A percentile compares a stretch with the other conserved stretches of the same genome.
These are phyloP conservation scores for Grammomys dolichurus DNA, from an alignment of 2,113 vertebrate species.

Conservation along the genomic window DNA sequence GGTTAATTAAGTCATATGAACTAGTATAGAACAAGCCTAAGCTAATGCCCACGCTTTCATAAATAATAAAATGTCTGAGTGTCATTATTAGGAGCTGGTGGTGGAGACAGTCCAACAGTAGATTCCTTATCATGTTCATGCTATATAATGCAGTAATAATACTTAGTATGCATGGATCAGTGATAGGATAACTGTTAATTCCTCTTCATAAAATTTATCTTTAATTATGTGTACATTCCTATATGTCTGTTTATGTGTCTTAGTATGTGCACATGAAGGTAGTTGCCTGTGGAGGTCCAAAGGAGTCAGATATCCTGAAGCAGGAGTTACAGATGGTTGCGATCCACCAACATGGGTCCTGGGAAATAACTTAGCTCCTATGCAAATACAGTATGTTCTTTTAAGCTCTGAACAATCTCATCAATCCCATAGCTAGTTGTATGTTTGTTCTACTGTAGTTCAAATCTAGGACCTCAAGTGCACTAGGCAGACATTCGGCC, in stretches of 20 bases:
- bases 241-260: not conserved
- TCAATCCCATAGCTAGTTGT: not conserved
- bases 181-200: not conserved
- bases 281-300: not conserved
- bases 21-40: too few relatives aligned
- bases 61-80: too few relatives aligned
- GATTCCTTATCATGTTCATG: not conserved
- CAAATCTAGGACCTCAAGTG: not conserved
- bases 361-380: not conserved
- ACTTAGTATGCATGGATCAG: not conserved
- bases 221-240: not conserved
- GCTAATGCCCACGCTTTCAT: too few relatives aligned
- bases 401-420: not conserved
- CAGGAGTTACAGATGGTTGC: too few relatives aligned
- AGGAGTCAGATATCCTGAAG: not conserved
- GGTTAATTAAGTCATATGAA: too few relatives aligned
- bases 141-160: not conserved
- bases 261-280: not conserved
- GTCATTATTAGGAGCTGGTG: too few relatives aligned
- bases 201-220: not conserved
- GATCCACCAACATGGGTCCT: not conserved
- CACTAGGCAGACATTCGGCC: too few relatives aligned
- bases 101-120: too few relatives aligned
- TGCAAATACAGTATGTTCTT: not conserved
- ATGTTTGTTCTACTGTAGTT: not conserved